These are phyloP conservation scores for Antheraea mylitta DNA, from an alignment of 1,140 invertebrate genomes.

Conservation along the genomic window DNA sequence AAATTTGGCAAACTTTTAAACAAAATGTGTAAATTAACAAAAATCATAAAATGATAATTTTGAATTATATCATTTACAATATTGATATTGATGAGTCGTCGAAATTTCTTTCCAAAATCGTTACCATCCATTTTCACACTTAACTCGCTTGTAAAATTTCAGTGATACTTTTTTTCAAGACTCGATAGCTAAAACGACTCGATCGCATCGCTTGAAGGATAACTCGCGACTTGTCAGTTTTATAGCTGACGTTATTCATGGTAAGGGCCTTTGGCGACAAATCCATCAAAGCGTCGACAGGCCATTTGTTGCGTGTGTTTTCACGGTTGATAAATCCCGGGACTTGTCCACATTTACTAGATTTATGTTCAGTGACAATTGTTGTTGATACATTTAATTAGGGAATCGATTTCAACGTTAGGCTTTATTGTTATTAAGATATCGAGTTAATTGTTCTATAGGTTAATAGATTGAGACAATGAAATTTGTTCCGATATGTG, in stretches of 20 bases:
- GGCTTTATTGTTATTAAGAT: not conserved
- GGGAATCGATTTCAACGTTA: constrained; percentile 4
- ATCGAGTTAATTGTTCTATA: not conserved
- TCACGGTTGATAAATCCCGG: constrained; percentile 65
- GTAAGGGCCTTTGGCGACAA: constrained; percentile 65
- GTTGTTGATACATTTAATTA: constrained; percentile 44
- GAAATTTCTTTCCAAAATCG: not conserved
- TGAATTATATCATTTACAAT: not conserved
- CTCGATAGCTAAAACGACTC: constrained; percentile 19
- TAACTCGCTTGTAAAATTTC: not conserved
- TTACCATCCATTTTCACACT: constrained; percentile 11
- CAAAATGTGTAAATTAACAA: too few relatives aligned
- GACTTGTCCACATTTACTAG: constrained; percentile 57
- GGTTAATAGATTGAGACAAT: too few relatives aligned
- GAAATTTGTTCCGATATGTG: not conserved
- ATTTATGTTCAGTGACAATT: constrained; percentile 60
- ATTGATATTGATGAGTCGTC: not conserved
- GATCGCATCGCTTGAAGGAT: constrained; percentile 26
- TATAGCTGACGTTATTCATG: constrained; percentile 41
- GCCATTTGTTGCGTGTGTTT: constrained; percentile 71
- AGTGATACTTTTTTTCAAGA: not conserved
- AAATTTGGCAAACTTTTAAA: too few relatives aligned
- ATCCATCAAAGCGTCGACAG: constrained; percentile 72
- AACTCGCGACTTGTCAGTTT: constrained; percentile 32
- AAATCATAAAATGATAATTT: not conserved